Conservation (phyloP, 2,888 invertebrate genomes). For the Synanthedon andrenaeformis region DNA sequence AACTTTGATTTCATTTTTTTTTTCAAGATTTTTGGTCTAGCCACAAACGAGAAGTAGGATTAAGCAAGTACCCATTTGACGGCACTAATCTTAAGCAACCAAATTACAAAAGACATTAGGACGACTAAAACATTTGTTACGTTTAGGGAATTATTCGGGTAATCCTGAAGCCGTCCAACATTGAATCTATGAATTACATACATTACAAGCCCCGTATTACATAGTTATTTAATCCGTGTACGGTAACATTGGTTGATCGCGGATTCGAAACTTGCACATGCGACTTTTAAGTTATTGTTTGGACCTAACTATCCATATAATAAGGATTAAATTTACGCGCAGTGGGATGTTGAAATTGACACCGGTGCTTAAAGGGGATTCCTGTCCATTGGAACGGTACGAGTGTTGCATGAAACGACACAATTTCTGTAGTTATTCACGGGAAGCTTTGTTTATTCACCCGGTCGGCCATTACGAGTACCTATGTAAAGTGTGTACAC, state of each 20-base stretch:
- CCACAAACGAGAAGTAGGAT: no score
- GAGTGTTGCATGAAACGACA: slow-evolving; percentile 37
- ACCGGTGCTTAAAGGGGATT: slow-evolving; percentile 49
- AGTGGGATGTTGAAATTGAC: slow-evolving; percentile 33
- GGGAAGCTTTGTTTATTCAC: slow-evolving; percentile 23
- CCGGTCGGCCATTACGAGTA: slow-evolving; percentile 19
- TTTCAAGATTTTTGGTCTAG: no score
- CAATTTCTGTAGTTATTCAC: slow-evolving; percentile 32
- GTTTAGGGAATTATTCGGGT: slow-evolving; percentile 59
- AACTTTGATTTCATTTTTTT: no score
- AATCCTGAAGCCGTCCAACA: slow-evolving; percentile 67
- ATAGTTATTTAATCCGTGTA: slow-evolving; percentile 63
- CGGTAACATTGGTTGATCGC: slow-evolving; percentile 38
- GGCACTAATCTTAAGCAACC: neutral
- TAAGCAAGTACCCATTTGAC: no score
- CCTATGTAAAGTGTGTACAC: slow-evolving; percentile 8
- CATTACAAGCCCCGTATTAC: slow-evolving; percentile 49
- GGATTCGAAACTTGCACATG: slow-evolving; percentile 18
- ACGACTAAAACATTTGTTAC: slow-evolving; percentile 61
- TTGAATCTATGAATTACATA: slow-evolving; percentile 63
- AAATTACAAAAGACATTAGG: neutral
- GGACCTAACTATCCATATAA: slow-evolving; percentile 39
- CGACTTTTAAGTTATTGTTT: slow-evolving; percentile 23
- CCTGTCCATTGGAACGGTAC: slow-evolving; percentile 42
- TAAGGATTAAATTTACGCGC: slow-evolving; percentile 42